phyloP scores from a whole-genome alignment of 2,888 invertebrate species.

The Leucophora obtusa region DNA sequence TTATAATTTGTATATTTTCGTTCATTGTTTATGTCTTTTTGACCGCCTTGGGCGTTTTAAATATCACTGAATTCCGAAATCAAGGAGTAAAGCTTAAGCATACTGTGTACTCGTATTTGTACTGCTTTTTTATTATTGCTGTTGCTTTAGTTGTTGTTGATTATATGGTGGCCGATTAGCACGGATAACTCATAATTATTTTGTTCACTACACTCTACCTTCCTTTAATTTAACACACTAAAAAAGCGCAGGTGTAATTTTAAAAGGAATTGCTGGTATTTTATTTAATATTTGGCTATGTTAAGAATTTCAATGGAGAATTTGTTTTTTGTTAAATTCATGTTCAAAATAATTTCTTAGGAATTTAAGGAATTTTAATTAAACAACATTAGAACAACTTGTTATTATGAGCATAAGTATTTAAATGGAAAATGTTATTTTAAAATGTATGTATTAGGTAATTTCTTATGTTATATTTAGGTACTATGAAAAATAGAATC shows the following conservation, averaged over 20 bases:
- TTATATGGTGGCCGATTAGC: slow-evolving; percentile 62
- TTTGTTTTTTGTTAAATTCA: neutral
- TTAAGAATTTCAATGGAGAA: neutral
- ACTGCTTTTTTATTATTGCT: slow-evolving; percentile 24
- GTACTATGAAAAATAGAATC: too few species aligned
- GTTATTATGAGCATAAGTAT: too few species aligned
- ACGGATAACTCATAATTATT: slow-evolving; percentile 62
- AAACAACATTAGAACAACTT: neutral
- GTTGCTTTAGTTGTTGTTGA: slow-evolving; percentile 40
- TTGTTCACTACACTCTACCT: slow-evolving; percentile 22
- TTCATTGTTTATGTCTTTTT: slow-evolving; percentile 57
- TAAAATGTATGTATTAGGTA: too few species aligned
- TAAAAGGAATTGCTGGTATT: slow-evolving; percentile 6
- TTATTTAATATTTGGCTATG: neutral
- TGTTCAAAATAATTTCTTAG: neutral
- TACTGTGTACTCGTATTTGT: slow-evolving; percentile 32
- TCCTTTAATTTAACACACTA: neutral
- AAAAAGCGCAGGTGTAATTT: slow-evolving; percentile 47
- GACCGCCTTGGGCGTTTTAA: slow-evolving; percentile 55
- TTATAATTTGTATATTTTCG: neutral
- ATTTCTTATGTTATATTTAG: too few species aligned
- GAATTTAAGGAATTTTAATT: neutral
- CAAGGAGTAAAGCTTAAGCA: slow-evolving; percentile 43
- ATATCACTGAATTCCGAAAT: slow-evolving; percentile 58
- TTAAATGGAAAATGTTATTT: too few species aligned